Evolutionary conservation across 2,797 vertebrate genomes (phyloP), one percentile per base, ranked within the genome.

Genomic region (Tympanoctomys barrerae): DNA sequence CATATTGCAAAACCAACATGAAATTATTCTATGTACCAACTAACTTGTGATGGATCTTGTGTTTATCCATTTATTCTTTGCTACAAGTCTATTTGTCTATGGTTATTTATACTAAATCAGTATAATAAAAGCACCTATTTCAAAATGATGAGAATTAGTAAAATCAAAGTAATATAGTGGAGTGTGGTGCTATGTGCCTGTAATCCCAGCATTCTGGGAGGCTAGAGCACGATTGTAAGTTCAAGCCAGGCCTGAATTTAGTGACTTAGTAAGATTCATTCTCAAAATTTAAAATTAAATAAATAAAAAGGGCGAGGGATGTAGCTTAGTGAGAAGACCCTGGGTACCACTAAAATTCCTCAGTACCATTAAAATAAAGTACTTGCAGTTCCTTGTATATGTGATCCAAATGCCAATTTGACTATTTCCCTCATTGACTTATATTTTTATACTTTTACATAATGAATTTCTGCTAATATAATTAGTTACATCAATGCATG

Each of bases 141-240:
- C 1, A 89, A 97, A 90, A 88, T 78, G 70, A 93, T 57, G 88
- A 80, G 9, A 85, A 81, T 68, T 62, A 31, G 4, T 64, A 94
- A 87, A 93, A 88, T 87, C 68, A 82, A 92, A 85, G 39, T 68
- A 64, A 79, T 18, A 79, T 13, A 49, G 73, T 18, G 12, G 73
- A 46, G 73, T 77, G 26, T 46, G 73, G 42, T 77, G 39, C 2
- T 46, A 24, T 24, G 16, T 7, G 24, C 24, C 73, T 75, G 12
- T 46, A 49, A 75, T 13, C 13, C 42, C 73, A 46, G 24, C 42
- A 75, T 46, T 46, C 73, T 28, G 73, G 71, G 39, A 26, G 39
- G 71, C 39, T 42, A 39, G 39, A 24, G 42, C 28, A 46, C 22
- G 73, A 77, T 3, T 77, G 26, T 42, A 49, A 77, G 13, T 49